Base-by-base conservation (phyloP, 92 coral and sea anemone genomes). In the Zoanthus sansibaricus region DNA sequence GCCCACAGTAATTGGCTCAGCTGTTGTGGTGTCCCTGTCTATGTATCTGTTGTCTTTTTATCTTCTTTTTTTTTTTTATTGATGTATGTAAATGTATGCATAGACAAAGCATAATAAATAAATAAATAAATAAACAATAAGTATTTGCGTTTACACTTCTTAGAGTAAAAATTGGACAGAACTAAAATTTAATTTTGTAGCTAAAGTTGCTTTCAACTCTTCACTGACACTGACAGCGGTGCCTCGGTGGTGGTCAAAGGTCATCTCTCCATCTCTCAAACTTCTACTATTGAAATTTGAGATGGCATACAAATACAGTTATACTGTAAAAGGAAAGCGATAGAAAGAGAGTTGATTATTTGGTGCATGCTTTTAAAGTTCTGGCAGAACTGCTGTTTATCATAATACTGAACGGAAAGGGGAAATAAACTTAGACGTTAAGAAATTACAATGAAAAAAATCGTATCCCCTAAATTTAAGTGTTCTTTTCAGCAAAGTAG, bases 401-500 rank as follows among this genome's bases (percentile, higher is more conserved):
- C 64, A 12, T 13, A 58, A 58, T 58, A 58, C 64, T 58, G 20
- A 58, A 58, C 64, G 64, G 64, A 58, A 58, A 58, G 64, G 4
- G 16, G 64, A 58, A 58, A 58, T 58, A 58, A 58, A 58, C 64
- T 15, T 15, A 1, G 20, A 5, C 20, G 64, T 58, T 15, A 18
- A 6, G n/a, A 58, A 58, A 58, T 54, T 54, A 15, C 59, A 54
- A 54, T 54, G 15, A 54, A 54, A 54, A 54, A 10, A 54, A 10
- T 54, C 15, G 59, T 1, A 90, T 48, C 90, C 82, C 56, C 55
- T 58, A 17, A 64, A 64, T 64, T 64, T 64, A 8, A 64, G 70
- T 64, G 6, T 64, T 64, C 70, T 64, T 64, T 64, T 64, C 70
- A 64, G 70, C 70, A 64, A 64, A 64, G 70, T 64, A 64, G 70